These are phyloP conservation scores for Cecidostiba fungosa DNA, from an alignment of 2,888 invertebrate genomes.

Conservation along the genomic window DNA sequence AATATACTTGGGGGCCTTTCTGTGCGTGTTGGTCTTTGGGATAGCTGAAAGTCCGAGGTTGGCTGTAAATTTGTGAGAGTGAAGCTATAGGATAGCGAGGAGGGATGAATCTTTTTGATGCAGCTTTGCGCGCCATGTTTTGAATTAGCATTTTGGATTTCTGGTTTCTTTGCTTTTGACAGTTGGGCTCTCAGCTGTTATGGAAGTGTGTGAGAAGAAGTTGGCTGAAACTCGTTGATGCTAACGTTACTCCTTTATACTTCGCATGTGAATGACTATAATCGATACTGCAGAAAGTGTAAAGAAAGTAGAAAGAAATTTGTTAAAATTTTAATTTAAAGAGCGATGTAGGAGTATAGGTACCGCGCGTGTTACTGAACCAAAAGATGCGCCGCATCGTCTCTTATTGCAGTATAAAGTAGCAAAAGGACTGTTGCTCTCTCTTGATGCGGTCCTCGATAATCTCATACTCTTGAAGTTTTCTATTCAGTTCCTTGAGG, in stretches of 20 bases:
- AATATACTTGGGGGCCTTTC: background rate
- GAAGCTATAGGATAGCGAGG: background rate
- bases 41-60: background rate
- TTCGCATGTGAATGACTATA: too few species aligned
- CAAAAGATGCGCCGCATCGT: background rate
- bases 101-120: background rate
- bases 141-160: constrained; percentile 11
- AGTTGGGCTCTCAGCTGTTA: background rate
- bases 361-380: background rate
- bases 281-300: too few species aligned
- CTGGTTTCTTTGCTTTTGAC: background rate
- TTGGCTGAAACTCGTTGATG: background rate
- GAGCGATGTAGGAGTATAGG: too few species aligned
- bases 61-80: background rate
- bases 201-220: background rate
- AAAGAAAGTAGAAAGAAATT: too few species aligned
- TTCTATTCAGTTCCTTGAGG: background rate
- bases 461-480: background rate
- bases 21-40: background rate
- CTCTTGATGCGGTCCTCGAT: background rate
- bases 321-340: too few species aligned
- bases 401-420: background rate
- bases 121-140: background rate
- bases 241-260: too few species aligned
- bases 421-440: background rate